These are phyloP conservation scores for Troilus luridus DNA, from an alignment of 2,888 invertebrate species.

Conservation along the genomic window DNA sequence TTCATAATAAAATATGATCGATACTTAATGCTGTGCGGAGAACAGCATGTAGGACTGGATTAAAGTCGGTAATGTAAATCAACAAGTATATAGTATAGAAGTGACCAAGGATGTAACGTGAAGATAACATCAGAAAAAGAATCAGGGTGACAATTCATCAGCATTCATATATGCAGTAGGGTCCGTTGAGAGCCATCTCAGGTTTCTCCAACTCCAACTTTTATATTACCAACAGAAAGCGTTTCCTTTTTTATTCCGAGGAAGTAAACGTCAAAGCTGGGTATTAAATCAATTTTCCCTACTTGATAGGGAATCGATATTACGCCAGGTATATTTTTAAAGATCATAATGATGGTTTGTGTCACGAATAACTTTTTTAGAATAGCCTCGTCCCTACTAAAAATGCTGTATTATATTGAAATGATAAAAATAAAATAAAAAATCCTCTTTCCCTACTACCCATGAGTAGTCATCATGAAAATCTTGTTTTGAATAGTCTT, in stretches of 20 bases:
- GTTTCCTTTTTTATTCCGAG: neutral
- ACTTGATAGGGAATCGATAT: neutral
- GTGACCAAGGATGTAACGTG: neutral
- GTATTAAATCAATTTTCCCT: neutral
- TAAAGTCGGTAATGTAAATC: neutral
- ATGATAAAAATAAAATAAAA: too few relatives aligned
- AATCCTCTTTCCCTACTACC: too few relatives aligned
- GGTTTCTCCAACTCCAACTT: neutral
- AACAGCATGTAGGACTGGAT: neutral
- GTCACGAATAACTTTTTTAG: neutral
- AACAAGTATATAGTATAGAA: neutral
- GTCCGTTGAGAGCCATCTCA: neutral
- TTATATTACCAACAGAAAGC: neutral
- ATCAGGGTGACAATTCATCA: neutral
- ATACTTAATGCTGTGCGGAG: neutral
- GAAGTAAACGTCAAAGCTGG: neutral
- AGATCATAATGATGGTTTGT: neutral
- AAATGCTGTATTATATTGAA: neutral
- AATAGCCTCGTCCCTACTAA: neutral
- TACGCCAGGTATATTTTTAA: neutral
- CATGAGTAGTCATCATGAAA: too few relatives aligned
- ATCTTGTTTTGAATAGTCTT: too few relatives aligned
- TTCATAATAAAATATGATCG: neutral
- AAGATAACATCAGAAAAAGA: constrained; percentile 7
- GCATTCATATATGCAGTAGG: constrained; percentile 26